phyloP scores from a whole-genome alignment of 2,113 vertebrate species.

The Murina feae region DNA sequence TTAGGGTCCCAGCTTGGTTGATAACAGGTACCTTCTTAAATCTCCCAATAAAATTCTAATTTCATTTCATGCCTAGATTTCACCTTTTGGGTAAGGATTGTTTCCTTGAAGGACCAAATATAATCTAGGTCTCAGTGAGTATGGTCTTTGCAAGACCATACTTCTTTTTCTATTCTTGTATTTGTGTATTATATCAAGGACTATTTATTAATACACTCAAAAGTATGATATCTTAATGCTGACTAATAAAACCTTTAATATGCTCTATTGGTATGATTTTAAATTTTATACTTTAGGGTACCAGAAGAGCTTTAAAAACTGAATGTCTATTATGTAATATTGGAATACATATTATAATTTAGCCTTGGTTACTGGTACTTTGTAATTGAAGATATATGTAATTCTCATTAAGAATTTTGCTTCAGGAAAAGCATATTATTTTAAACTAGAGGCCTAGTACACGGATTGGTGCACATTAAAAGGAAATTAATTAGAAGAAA shows the following conservation, averaged over 20 bases:
- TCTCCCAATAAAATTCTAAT: not conserved
- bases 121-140: not conserved
- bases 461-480: no score
- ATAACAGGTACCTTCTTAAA: not conserved
- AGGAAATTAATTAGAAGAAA: no score
- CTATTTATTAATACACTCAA: constrained; percentile 2
- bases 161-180: not conserved
- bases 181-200: not conserved
- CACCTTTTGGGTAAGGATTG: not conserved
- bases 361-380: not conserved
- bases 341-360: not conserved
- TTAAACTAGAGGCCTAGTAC: not conserved
- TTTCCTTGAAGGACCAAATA: constrained; percentile 12
- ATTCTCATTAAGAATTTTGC: not conserved
- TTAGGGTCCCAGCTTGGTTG: not conserved
- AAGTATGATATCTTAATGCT: not conserved
- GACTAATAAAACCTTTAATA: not conserved
- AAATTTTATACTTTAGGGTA: constrained; percentile 29
- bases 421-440: not conserved
- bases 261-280: not conserved
- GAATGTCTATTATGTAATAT: not conserved
- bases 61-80: constrained; percentile 19
- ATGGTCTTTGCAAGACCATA: not conserved
- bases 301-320: constrained; percentile 29
- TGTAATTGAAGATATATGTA: constrained; percentile 3